Percentiles rank a stretch among this genome's conserved stretches.
These are phyloP conservation scores for Drosophila setifemur DNA, from an alignment of 1,140 invertebrate species.

Conservation along the genomic window DNA sequence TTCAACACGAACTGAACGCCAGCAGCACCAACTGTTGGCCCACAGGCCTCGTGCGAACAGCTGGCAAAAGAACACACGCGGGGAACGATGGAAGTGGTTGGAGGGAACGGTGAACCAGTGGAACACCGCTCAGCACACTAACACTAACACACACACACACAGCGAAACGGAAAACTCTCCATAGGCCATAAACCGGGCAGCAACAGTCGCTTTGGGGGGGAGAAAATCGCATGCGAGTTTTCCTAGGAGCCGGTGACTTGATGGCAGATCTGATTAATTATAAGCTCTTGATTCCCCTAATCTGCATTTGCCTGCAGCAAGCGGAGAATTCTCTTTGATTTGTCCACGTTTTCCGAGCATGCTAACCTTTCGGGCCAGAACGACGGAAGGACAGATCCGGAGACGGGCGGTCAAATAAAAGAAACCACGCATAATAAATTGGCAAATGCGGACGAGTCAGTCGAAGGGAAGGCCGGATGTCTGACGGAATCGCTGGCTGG, in stretches of 20 bases:
- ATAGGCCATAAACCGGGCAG: constrained; percentile 5
- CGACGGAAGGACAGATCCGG: background rate
- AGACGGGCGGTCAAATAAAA: constrained; percentile 19
- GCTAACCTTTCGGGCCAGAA: constrained; percentile 24
- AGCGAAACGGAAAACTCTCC: constrained; percentile 18
- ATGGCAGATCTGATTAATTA: constrained; percentile 41
- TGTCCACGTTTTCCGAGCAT: constrained; percentile 31
- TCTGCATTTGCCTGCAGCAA: constrained; percentile 49
- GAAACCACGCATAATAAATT: constrained; percentile 53
- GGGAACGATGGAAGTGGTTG: constrained; percentile 32
- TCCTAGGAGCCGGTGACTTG: background rate
- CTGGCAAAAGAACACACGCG: background rate
- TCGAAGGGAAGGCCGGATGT: no score
- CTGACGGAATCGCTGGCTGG: background rate
- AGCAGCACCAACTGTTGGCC: constrained; percentile 33
- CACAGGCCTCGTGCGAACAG: background rate
- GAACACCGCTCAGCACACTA: background rate
- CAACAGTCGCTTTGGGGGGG: constrained; percentile 12
- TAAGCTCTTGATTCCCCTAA: constrained; percentile 43
- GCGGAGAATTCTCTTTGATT: constrained; percentile 40
- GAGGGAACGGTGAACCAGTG: no score
- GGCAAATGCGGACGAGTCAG: constrained; percentile 23
- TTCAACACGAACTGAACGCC: constrained; percentile 66
- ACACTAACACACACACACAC: background rate
- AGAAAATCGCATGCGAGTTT: constrained; percentile 67